Conservation (phyloP, 2,113 vertebrate genomes). For the Castor canadensis region DNA sequence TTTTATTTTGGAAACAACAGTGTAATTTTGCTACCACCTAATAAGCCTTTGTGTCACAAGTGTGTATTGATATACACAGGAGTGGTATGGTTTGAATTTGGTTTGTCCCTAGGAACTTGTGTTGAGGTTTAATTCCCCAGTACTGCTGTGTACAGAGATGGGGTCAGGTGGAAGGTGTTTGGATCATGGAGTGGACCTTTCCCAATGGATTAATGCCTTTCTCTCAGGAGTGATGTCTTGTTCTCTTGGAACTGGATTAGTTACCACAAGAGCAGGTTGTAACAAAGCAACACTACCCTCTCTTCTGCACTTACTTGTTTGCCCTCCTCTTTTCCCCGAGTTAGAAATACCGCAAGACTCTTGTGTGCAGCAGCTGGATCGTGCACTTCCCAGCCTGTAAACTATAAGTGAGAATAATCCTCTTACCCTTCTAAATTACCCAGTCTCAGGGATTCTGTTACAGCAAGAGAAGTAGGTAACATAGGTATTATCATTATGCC, state of each 20-base stretch:
- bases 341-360: not conserved
- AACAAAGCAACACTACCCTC: not conserved
- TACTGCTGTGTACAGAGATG: accelerated
- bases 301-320: not conserved
- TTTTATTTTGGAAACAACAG: not conserved
- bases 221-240: not conserved
- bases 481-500: not conserved
- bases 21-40: not conserved
- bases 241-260: not conserved
- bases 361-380: no score
- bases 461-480: not conserved
- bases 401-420: not conserved
- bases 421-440: not conserved
- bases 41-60: not conserved
- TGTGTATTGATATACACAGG: not conserved
- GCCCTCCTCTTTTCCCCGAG: not conserved
- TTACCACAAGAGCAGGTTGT: not conserved
- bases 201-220: no score
- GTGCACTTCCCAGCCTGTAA: not conserved
- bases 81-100: accelerated
- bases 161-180: no score
- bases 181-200: not conserved
- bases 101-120: not conserved
- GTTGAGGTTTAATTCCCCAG: no score
- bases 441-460: not conserved